Conservation (phyloP, 2,888 invertebrate genomes). For the Oscheius sp. region DNA sequence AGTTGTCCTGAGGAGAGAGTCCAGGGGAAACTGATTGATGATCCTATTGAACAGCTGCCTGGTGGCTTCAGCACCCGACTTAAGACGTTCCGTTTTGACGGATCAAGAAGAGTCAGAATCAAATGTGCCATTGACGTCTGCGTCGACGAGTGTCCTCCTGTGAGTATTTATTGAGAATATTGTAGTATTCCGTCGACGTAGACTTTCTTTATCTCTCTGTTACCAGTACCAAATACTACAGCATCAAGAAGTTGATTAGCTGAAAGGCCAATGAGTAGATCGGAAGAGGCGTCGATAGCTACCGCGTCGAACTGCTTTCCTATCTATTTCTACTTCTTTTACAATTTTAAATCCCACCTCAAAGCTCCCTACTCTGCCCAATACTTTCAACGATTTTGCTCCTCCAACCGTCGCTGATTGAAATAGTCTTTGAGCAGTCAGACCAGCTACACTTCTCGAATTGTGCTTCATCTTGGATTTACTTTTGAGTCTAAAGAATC, state of each 20-base stretch:
- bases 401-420: slow-evolving; percentile 61
- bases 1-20: slow-evolving; percentile 67
- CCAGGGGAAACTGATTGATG: slow-evolving; percentile 57
- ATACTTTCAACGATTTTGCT: slow-evolving; percentile 58
- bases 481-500: background rate
- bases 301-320: slow-evolving; percentile 63
- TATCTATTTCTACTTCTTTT: slow-evolving; percentile 20
- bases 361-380: slow-evolving; percentile 46
- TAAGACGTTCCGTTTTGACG: slow-evolving; percentile 69
- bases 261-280: slow-evolving; percentile 33
- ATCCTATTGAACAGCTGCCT: slow-evolving; percentile 49
- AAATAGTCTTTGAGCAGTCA: slow-evolving; percentile 56
- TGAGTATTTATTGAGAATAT: slow-evolving; percentile 30
- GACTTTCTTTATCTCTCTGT: slow-evolving; percentile 60
- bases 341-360: slow-evolving; percentile 30
- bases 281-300: slow-evolving; percentile 47
- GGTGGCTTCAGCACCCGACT: slow-evolving; percentile 62
- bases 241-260: slow-evolving; percentile 55
- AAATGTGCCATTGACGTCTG: slow-evolving; percentile 68
- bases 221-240: slow-evolving; percentile 62
- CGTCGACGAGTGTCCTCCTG: slow-evolving; percentile 59
- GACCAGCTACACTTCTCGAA: slow-evolving; percentile 56
- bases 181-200: slow-evolving; percentile 44
- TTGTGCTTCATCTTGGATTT: slow-evolving; percentile 59
- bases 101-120: slow-evolving; percentile 66